Conservation (phyloP, 2,888 invertebrate species). For the Calameuta filiformis region DNA sequence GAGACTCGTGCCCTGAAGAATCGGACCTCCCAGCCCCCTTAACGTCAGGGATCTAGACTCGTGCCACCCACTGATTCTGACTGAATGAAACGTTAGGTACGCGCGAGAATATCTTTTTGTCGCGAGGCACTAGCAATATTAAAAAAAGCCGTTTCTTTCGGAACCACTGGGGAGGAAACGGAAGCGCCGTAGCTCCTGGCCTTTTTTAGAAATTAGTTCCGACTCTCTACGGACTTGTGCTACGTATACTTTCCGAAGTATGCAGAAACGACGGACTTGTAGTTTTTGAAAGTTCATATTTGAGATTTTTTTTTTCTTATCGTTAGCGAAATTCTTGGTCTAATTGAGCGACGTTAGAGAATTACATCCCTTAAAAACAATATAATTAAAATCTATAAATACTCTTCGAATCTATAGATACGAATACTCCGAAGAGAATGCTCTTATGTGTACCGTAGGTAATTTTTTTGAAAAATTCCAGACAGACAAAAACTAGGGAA, state of each 20-base stretch:
- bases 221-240: neutral
- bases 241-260: neutral
- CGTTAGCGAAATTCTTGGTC: neutral
- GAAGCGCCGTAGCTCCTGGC: slow-evolving; percentile 31
- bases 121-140: slow-evolving; percentile 58
- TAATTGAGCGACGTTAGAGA: neutral
- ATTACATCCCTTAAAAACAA: neutral
- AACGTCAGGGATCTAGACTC: neutral
- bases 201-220: slow-evolving; percentile 57
- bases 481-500: neutral
- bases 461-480: neutral
- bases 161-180: slow-evolving; percentile 55
- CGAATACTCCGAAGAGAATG: neutral
- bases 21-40: neutral
- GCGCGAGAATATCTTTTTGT: neutral
- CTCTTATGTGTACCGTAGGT: neutral
- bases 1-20: neutral
- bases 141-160: slow-evolving; percentile 48
- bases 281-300: neutral
- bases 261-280: neutral
- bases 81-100: neutral
- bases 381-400: too few species aligned
- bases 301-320: neutral
- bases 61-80: neutral
- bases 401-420: too few species aligned